These are phyloP conservation scores for Euphonia xanthogaster DNA, from an alignment of 2,797 vertebrate genomes.

Conservation along the genomic window DNA sequence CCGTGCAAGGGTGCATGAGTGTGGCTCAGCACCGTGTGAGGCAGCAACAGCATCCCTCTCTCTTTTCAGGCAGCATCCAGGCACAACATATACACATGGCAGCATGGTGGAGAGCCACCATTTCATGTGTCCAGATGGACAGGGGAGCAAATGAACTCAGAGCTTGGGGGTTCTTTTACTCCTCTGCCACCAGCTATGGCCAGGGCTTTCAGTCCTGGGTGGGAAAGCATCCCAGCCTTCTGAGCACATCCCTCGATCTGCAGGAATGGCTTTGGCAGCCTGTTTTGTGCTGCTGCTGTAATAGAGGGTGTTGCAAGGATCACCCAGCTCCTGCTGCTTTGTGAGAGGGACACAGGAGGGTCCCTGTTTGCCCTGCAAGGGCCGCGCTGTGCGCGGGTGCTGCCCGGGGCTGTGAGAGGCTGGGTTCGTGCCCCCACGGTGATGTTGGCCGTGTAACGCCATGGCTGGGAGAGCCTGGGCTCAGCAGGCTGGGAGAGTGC, in stretches of 20 bases:
- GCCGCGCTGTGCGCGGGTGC: not conserved
- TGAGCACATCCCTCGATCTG: not conserved
- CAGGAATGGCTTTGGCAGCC: not conserved
- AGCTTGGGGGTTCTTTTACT: rapidly evolving
- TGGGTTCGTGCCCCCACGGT: not conserved
- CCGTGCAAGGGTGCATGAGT: not conserved
- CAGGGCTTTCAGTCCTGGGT: slow-evolving; percentile 12
- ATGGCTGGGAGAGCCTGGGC: not conserved
- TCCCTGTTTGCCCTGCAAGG: not conserved
- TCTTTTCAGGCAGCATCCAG: not conserved
- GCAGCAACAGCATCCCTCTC: not conserved
- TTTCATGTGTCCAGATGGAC: not conserved
- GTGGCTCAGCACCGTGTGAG: not conserved
- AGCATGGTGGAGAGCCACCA: not conserved
- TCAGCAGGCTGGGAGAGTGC: slow-evolving; percentile 71
- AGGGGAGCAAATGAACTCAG: not conserved
- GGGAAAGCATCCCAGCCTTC: not conserved
- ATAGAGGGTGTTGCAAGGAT: not conserved
- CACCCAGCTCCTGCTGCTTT: not conserved
- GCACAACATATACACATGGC: not conserved
- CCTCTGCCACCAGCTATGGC: not conserved
- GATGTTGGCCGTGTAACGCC: not conserved
- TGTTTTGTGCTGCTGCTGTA: slow-evolving; percentile 26
- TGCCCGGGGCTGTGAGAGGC: not conserved
- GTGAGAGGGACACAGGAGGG: not conserved